Base-by-base conservation (phyloP, 1,140 invertebrate genomes). In the Ericerus pela region DNA sequence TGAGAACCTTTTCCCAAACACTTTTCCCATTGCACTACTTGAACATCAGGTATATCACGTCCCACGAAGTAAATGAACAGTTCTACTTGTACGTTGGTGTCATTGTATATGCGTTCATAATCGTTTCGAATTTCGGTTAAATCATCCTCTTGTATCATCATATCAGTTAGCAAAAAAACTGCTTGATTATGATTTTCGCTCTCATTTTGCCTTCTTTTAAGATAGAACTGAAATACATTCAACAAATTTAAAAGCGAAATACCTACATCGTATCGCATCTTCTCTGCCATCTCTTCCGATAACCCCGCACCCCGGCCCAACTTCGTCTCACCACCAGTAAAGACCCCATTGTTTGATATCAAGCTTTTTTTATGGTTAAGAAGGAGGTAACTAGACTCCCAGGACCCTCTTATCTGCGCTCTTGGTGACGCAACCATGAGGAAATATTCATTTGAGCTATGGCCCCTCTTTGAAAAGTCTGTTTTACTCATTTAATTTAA, bases 131-230 rank as follows among this genome's bases (percentile, higher is more conserved):
- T 79, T 60, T 84, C 81, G 27, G 90, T 89, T 51, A 88, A 79
- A 66, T 91, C 92, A 51, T 84, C 82, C 1, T 54, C 53, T 20
- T 56, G 57, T 91, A 24, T 82, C n/a, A 96, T 84, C 28, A 93
- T 92, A 72, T 99, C 96, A 1, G 96, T 98, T 41, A 99, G 81
- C n/a, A 99, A 70, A 93, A 99, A 97, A 38, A 99, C 95, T 8
- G 92, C 81, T 72, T 98, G 93, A 72, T 97, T 98, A 65, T 95
- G 99, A 11, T 78, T 75, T 28, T 72, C 71, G 38, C 68, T 61
- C 10, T 64, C n/a, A 33, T 10, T 33, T 33, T 8, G 31, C 31
- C n/a, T 33, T 10, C 8, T 33, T 33, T 33, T 33, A 33, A 10
- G 31, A 33, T n/a, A 10, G n/a, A n/a, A 10, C 31, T 33, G 8